phyloP scores from a whole-genome alignment of 2,113 vertebrate genomes.

The Ameiurus melas region DNA sequence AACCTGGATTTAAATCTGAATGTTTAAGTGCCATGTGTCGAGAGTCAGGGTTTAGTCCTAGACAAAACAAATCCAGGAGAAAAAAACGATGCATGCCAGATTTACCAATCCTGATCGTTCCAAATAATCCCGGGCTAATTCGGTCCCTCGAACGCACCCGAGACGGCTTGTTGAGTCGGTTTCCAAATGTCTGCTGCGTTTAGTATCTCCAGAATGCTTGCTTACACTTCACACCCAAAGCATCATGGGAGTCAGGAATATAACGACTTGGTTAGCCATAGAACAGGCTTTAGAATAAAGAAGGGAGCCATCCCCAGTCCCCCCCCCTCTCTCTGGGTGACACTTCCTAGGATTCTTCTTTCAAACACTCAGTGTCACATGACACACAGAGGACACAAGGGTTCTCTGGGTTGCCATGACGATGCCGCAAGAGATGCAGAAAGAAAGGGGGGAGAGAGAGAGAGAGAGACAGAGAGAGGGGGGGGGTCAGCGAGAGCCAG shows the following conservation, averaged over 20 bases:
- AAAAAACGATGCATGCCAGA: background rate
- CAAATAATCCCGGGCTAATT: background rate
- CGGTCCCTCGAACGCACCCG: background rate
- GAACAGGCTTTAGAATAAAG: conserved; percentile 15
- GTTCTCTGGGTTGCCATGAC: conserved; percentile 78
- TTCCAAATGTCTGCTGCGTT: background rate
- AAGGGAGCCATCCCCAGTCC: background rate
- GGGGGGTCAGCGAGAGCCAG: background rate
- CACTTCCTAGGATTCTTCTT: conserved; percentile 53
- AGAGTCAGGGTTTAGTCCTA: background rate
- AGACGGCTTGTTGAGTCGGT: background rate
- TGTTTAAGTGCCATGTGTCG: background rate
- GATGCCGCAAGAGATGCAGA: conserved; percentile 73
- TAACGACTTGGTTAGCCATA: background rate
- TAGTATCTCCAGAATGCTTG: background rate
- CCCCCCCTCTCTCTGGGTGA: conserved; percentile 48
- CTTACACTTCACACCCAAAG: background rate
- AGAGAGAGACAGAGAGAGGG: conserved; percentile 39
- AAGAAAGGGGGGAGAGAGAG: conserved; percentile 17
- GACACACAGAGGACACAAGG: conserved; percentile 74
- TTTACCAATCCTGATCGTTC: background rate
- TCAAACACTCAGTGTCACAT: conserved; percentile 68
- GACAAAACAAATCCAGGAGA: background rate
- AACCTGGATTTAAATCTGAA: background rate
- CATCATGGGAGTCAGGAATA: background rate